phyloP scores from a whole-genome alignment of 2,888 invertebrate genomes.

The Leptura quadrifasciata region DNA sequence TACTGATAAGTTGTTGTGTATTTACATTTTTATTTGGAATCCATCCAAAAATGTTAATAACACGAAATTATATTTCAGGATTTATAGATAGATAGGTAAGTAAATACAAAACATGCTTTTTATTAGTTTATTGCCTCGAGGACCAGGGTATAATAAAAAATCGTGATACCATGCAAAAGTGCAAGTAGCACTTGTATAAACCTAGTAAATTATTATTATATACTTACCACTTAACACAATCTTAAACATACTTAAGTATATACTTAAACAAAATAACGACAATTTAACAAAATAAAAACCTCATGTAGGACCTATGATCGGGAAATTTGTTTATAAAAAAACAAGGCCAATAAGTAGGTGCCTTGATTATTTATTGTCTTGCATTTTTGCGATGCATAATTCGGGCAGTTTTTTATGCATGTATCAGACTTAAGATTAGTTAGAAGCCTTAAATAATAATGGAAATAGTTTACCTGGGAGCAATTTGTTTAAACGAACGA shows the following conservation, averaged over 20 bases:
- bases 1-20: background rate
- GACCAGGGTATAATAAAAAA: no score
- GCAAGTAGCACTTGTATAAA: no score
- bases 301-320: background rate
- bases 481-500: slow-evolving; percentile 19
- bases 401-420: background rate
- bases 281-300: no score
- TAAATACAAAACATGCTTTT: background rate
- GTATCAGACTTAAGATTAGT: background rate
- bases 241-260: no score
- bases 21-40: slow-evolving; percentile 8
- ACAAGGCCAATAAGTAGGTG: background rate
- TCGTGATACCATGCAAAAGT: no score
- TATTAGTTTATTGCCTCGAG: slow-evolving; percentile 20
- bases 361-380: no score
- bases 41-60: slow-evolving; percentile 15
- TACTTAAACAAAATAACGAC: no score
- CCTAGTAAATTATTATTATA: no score
- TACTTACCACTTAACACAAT: no score
- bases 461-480: background rate
- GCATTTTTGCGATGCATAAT: background rate
- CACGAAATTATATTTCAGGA: slow-evolving; percentile 11
- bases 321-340: background rate
- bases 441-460: background rate
- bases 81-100: background rate